Percentiles rank a stretch among this genome's conserved stretches.
These are phyloP conservation scores for Cheilosia soror DNA, from an alignment of 2,888 invertebrate species.

Conservation along the genomic window DNA sequence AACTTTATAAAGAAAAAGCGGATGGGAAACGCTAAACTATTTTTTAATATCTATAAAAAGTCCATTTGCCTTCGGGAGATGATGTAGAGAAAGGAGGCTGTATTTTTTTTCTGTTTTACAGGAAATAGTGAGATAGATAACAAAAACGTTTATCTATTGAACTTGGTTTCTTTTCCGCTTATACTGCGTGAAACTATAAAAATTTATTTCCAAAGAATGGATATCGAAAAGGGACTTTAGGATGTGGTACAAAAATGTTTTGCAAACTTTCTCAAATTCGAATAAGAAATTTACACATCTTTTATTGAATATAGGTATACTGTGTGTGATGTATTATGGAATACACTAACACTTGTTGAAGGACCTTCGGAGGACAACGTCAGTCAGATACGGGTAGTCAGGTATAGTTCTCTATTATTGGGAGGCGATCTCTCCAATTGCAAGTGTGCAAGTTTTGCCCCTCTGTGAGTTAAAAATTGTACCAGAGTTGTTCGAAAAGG, in stretches of 20 bases:
- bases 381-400: too few species aligned
- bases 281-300: background rate
- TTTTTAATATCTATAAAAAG: slow-evolving; percentile 68
- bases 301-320: background rate
- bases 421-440: too few species aligned
- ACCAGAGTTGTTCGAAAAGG: too few species aligned
- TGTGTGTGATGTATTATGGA: background rate
- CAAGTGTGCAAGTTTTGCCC: too few species aligned
- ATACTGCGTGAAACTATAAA: slow-evolving; percentile 5
- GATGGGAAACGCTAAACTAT: slow-evolving; percentile 45
- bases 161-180: slow-evolving; percentile 10
- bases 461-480: too few species aligned
- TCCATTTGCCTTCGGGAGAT: slow-evolving; percentile 53
- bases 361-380: too few species aligned
- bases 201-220: slow-evolving; percentile 15
- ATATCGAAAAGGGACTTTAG: background rate
- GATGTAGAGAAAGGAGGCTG: slow-evolving; percentile 2
- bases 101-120: background rate
- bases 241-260: background rate
- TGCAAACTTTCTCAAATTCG: background rate
- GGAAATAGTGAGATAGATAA: background rate
- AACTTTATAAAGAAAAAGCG: slow-evolving; percentile 36
- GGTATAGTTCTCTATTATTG: too few species aligned
- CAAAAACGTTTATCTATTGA: slow-evolving; percentile 42
- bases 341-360: too few species aligned